Conservation (phyloP, 1,140 invertebrate genomes). For the Pseudomyrmex sp. region DNA sequence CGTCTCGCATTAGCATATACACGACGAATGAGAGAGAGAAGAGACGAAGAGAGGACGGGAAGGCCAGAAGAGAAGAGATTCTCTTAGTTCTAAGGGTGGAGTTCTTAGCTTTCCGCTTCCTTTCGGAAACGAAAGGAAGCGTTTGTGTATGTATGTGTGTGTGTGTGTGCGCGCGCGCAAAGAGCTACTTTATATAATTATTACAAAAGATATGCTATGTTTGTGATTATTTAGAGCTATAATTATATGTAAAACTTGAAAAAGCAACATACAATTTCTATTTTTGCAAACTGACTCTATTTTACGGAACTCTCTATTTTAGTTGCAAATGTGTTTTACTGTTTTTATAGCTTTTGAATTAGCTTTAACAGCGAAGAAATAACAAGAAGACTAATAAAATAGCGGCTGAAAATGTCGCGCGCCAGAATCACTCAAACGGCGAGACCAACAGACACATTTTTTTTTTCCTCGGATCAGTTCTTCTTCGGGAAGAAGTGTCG, state of each 20-base stretch:
- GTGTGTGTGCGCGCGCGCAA: neutral
- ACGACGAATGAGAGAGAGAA: slow-evolving; percentile 74
- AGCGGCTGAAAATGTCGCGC: slow-evolving; percentile 3
- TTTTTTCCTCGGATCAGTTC: slow-evolving; percentile 4
- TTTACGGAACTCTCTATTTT: neutral
- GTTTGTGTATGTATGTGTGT: neutral
- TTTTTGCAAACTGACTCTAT: neutral
- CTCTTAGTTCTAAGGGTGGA: slow-evolving; percentile 59
- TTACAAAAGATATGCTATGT: slow-evolving; percentile 14
- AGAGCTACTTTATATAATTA: slow-evolving; percentile 25
- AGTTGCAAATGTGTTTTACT: neutral
- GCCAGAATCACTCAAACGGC: slow-evolving; percentile 21
- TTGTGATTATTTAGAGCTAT: slow-evolving; percentile 21
- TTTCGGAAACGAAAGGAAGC: slow-evolving; percentile 37
- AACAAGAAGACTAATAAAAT: neutral
- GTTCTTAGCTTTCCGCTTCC: slow-evolving; percentile 55
- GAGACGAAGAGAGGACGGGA: slow-evolving; percentile 50
- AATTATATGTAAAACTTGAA: slow-evolving; percentile 15
- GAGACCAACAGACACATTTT: slow-evolving; percentile 23
- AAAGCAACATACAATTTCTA: neutral
- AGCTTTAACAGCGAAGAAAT: neutral
- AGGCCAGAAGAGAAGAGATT: slow-evolving; percentile 1
- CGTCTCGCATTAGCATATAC: slow-evolving; percentile 84
- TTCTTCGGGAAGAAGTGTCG: slow-evolving; percentile 53
- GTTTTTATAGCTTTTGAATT: neutral